A percentile compares a stretch with the other conserved stretches of the same genome.
These are phyloP conservation scores for Amblyteles armatorius DNA, from an alignment of 2,888 invertebrate species.

Conservation along the genomic window DNA sequence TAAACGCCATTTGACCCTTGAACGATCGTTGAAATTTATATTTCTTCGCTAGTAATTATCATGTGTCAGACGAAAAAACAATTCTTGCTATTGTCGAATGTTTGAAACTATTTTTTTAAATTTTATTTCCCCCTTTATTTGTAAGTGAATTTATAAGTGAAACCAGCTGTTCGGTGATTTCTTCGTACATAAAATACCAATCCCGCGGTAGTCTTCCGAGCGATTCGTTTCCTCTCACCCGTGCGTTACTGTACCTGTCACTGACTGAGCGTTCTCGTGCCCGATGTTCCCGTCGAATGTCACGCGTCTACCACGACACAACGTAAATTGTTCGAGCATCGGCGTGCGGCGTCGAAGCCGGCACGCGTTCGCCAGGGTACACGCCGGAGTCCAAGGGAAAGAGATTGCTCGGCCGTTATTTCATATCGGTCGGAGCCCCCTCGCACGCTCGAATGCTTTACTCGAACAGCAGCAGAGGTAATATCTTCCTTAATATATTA, in stretches of 20 bases:
- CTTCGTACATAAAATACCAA: constrained; percentile 37
- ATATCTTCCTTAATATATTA: background rate
- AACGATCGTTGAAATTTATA: no score
- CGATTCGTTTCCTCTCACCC: constrained; percentile 57
- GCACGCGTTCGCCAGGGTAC: constrained; percentile 47
- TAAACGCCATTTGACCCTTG: no score
- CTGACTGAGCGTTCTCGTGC: constrained; percentile 68
- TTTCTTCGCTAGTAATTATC: no score
- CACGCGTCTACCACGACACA: constrained; percentile 61
- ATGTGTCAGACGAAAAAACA: no score
- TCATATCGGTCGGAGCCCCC: constrained; percentile 42
- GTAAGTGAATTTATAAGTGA: background rate
- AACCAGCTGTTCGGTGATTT: constrained; percentile 28
- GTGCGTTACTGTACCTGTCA: constrained; percentile 75
- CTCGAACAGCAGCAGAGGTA: constrained; percentile 25
- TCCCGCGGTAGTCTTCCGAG: constrained; percentile 38
- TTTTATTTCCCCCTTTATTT: background rate
- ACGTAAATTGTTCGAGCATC: constrained; percentile 39
- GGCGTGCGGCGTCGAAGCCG: constrained; percentile 40
- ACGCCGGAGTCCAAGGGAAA: constrained; percentile 26
- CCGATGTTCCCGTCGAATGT: constrained; percentile 67
- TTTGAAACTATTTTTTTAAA: background rate
- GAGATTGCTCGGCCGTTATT: constrained; percentile 63
- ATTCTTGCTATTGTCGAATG: no score
- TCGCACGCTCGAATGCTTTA: background rate